These are phyloP conservation scores for Zosterops lateralis DNA, from an alignment of 2,113 vertebrate genomes.

Conservation along the genomic window DNA sequence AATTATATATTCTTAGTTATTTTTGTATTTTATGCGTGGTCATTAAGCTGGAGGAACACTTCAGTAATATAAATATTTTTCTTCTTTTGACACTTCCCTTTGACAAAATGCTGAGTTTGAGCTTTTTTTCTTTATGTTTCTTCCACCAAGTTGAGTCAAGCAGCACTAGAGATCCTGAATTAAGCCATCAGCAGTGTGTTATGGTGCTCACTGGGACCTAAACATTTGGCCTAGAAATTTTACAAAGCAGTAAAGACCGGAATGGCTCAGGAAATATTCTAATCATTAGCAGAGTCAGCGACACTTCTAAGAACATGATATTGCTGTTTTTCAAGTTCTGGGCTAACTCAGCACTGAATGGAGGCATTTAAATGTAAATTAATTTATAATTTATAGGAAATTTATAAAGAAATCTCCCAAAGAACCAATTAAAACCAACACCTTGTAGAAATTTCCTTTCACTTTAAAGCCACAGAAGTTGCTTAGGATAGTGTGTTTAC, in stretches of 20 bases:
- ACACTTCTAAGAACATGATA: neutral
- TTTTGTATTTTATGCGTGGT: neutral
- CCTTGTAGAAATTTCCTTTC: neutral
- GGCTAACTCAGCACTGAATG: neutral
- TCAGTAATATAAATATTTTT: neutral
- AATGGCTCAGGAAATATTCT: neutral
- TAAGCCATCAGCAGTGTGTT: neutral
- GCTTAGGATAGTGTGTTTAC: neutral
- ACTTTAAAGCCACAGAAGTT: neutral
- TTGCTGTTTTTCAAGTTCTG: neutral
- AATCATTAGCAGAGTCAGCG: neutral
- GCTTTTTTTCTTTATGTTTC: neutral
- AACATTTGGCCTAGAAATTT: slow-evolving; percentile 4
- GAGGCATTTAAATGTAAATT: slow-evolving; percentile 9
- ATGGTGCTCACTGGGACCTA: neutral
- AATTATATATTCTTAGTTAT: neutral
- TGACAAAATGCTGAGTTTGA: neutral
- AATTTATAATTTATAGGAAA: neutral
- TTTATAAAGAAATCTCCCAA: neutral
- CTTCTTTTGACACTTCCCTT: neutral
- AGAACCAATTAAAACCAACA: slow-evolving; percentile 28
- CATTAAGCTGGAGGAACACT: neutral
- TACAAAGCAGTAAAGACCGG: neutral
- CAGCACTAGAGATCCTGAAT: neutral
- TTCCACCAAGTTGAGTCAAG: neutral